Percentiles rank a stretch among this genome's conserved stretches.
Conservation (phyloP, 2,888 invertebrate species). For the Helobdella robusta region DNA sequence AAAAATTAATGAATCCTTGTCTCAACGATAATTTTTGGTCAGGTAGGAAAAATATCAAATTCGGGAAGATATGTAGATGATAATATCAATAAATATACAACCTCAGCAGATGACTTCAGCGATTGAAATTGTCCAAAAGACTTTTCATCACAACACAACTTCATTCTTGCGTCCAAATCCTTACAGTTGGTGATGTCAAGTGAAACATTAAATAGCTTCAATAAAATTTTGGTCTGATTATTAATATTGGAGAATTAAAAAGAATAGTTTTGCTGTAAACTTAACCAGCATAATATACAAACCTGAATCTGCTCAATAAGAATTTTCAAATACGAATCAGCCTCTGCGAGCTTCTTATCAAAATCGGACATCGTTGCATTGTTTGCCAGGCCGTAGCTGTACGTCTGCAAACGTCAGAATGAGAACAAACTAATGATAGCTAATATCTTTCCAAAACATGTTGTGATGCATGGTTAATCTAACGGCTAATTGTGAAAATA, state of each 20-base stretch:
- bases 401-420: not conserved
- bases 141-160: not conserved
- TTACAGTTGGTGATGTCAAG: not conserved
- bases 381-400: not conserved
- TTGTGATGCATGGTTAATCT: no score
- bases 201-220: not conserved
- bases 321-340: conserved; percentile 87
- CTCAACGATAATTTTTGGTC: not conserved
- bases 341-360: conserved; percentile 81
- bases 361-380: conserved; percentile 56
- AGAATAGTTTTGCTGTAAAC: not conserved
- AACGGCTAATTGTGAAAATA: no score
- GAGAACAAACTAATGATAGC: no score
- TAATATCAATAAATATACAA: not conserved
- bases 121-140: conserved; percentile 2
- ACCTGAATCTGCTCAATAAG: conserved; percentile 58
- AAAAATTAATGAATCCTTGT: conserved; percentile 13
- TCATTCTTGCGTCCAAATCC: conserved; percentile 17
- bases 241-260: conserved; percentile 34
- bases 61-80: not conserved
- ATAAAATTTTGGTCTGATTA: no score
- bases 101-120: conserved; percentile 21
- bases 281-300: not conserved
- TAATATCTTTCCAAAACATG: no score
- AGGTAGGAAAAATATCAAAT: not conserved